These are phyloP conservation scores for Hippocampus comes DNA, from an alignment of 2,113 vertebrate species.

Conservation along the genomic window DNA sequence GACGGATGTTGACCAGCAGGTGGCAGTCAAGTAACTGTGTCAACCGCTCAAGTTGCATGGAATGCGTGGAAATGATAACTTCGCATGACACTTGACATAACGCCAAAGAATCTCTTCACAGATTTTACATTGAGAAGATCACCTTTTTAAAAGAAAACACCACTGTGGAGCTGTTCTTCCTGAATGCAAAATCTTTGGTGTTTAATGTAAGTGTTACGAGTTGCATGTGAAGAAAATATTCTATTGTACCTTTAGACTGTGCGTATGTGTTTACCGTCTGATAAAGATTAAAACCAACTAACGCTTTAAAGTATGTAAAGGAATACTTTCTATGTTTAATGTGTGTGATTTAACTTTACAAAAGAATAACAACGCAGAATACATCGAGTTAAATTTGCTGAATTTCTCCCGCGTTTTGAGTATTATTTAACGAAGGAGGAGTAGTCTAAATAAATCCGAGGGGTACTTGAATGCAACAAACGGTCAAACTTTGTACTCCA, in stretches of 20 bases:
- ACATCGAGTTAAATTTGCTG: not conserved
- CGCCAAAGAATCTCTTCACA: conserved; percentile 58
- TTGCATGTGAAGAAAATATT: not conserved
- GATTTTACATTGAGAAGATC: conserved; percentile 97
- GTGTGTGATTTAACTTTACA: not conserved
- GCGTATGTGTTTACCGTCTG: not conserved
- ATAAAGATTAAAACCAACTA: not conserved
- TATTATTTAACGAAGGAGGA: not conserved
- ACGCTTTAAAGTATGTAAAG: not conserved
- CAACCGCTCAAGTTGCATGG: conserved; percentile 1
- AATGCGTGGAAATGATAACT: conserved; percentile 11
- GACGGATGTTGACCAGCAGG: conserved; percentile 55
- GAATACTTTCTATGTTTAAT: not conserved
- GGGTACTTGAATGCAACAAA: conserved; percentile 39
- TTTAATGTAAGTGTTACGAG: conserved; percentile 84
- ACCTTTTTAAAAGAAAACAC: conserved; percentile 90
- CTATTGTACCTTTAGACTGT: too few relatives aligned
- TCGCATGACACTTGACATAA: conserved; percentile 14
- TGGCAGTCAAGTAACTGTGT: conserved; percentile 48
- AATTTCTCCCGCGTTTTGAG: not conserved
- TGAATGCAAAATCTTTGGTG: conserved; percentile 93
- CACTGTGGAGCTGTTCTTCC: conserved; percentile 93
- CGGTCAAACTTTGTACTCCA: conserved; percentile 40
- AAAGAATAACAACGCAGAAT: not conserved
- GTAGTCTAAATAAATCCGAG: conserved; percentile 3